Evolutionary conservation across 2,888 invertebrate species (phyloP).

Genomic region (Caenorhabditis doughertyi): DNA sequence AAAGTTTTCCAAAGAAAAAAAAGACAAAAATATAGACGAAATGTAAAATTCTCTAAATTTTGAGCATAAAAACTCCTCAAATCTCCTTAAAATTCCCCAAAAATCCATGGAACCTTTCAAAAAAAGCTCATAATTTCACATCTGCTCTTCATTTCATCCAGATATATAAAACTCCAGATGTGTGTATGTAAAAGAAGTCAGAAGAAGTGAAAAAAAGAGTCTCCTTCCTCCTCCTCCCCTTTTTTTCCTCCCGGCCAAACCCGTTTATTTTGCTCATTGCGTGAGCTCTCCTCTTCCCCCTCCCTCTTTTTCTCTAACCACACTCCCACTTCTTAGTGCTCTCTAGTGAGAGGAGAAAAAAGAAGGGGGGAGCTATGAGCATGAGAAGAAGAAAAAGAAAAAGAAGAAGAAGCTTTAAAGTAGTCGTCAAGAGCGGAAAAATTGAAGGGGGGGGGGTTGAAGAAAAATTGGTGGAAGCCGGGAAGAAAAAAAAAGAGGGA

Average conservation of each 20-base stretch:
- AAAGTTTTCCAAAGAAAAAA: no score
- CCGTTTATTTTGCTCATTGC: slow-evolving; percentile 34
- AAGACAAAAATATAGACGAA: not conserved
- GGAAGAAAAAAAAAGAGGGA: no score
- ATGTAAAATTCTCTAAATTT: not conserved
- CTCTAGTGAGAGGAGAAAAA: not conserved
- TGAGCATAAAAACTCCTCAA: not conserved
- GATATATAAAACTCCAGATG: no score
- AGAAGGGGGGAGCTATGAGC: not conserved
- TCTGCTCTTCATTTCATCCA: no score
- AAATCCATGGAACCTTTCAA: not conserved
- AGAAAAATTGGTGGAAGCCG: not conserved
- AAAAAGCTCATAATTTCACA: not conserved
- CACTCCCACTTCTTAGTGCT: no score
- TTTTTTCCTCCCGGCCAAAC: no score
- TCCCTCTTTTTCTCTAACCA: slow-evolving; percentile 7
- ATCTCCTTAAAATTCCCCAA: not conserved
- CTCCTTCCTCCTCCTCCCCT: not conserved
- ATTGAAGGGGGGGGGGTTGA: slow-evolving; percentile 4
- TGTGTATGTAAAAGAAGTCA: not conserved
- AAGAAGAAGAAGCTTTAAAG: slow-evolving; percentile 46
- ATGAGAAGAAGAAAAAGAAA: slow-evolving; percentile 2
- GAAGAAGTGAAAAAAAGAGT: slow-evolving; percentile 19
- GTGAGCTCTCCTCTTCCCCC: slow-evolving; percentile 6
- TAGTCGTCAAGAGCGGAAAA: slow-evolving; percentile 45